Conservation (phyloP, 2,888 invertebrate species). For the Erynnis tages region DNA sequence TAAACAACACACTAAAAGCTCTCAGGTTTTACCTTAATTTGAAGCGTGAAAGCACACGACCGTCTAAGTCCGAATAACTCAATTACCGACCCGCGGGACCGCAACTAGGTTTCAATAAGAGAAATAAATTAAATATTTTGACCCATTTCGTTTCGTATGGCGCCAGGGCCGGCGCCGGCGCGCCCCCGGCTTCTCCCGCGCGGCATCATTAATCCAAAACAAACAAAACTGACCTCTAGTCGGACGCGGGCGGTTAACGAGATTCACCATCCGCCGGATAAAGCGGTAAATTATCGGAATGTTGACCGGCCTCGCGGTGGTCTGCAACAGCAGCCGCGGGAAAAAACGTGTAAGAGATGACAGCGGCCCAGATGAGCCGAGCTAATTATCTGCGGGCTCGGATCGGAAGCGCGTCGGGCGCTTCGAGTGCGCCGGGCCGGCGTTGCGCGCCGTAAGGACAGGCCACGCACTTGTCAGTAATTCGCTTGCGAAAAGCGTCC, state of each 20-base stretch:
- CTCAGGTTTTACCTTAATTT: slow-evolving; percentile 55
- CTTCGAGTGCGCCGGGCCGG: slow-evolving; percentile 29
- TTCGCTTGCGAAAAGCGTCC: slow-evolving; percentile 53
- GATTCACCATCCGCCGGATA: slow-evolving; percentile 77
- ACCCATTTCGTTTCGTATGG: slow-evolving; percentile 67
- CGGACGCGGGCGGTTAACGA: slow-evolving; percentile 74
- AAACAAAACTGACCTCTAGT: slow-evolving; percentile 79
- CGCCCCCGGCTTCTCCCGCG: slow-evolving; percentile 72
- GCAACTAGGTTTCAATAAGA: slow-evolving; percentile 60
- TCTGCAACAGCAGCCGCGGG: slow-evolving; percentile 55
- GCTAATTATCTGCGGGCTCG: slow-evolving; percentile 65
- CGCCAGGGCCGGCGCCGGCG: slow-evolving; percentile 75
- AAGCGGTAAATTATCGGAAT: slow-evolving; percentile 80
- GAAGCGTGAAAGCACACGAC: slow-evolving; percentile 38
- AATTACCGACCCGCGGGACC: slow-evolving; percentile 58
- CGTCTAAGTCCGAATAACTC: slow-evolving; percentile 58
- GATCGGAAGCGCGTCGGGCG: slow-evolving; percentile 57
- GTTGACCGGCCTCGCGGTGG: slow-evolving; percentile 68
- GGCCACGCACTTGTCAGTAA: slow-evolving; percentile 61
- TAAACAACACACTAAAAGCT: slow-evolving; percentile 62
- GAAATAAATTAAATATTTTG: slow-evolving; percentile 77
- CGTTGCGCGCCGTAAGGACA: slow-evolving; percentile 39
- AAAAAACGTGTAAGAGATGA: slow-evolving; percentile 78
- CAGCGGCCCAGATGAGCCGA: slow-evolving; percentile 69
- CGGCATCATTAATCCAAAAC: slow-evolving; percentile 78